These are phyloP conservation scores for Drosophila equinoxialis DNA, from an alignment of 1,140 invertebrate genomes.

Conservation along the genomic window DNA sequence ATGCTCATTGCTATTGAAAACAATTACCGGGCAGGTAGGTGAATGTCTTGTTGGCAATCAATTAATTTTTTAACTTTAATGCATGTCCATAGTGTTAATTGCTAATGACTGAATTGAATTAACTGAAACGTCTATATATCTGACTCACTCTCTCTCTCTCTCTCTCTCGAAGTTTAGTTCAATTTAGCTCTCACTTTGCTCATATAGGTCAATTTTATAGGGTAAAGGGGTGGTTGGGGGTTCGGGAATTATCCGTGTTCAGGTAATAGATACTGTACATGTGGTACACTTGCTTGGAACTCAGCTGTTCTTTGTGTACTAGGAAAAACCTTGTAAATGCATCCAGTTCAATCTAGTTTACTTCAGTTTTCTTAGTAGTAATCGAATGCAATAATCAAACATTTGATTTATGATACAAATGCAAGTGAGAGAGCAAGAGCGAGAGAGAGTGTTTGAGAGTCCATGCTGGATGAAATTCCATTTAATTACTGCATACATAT, in stretches of 20 bases:
- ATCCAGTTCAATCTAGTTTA: constrained; percentile 43
- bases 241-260: too few species aligned
- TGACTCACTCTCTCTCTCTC: constrained; percentile 12
- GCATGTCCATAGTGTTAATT: constrained; percentile 56
- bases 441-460: too few species aligned
- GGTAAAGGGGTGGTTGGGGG: neutral
- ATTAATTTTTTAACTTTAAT: constrained; percentile 40
- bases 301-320: constrained; percentile 7
- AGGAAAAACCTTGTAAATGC: constrained; percentile 19
- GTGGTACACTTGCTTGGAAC: neutral
- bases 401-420: neutral
- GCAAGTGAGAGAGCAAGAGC: neutral
- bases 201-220: constrained; percentile 4
- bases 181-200: constrained; percentile 21
- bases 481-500: too few species aligned
- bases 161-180: neutral
- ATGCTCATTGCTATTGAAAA: constrained; percentile 10
- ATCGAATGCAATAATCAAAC: constrained; percentile 14
- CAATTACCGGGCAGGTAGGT: constrained; percentile 46
- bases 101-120: constrained; percentile 51
- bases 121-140: constrained; percentile 47
- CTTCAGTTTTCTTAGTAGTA: neutral
- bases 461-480: too few species aligned
- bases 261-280: neutral
- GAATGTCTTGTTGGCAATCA: constrained; percentile 41